Evolutionary conservation across 2,888 invertebrate species (phyloP).

Genomic region (Capitulum mitella): DNA sequence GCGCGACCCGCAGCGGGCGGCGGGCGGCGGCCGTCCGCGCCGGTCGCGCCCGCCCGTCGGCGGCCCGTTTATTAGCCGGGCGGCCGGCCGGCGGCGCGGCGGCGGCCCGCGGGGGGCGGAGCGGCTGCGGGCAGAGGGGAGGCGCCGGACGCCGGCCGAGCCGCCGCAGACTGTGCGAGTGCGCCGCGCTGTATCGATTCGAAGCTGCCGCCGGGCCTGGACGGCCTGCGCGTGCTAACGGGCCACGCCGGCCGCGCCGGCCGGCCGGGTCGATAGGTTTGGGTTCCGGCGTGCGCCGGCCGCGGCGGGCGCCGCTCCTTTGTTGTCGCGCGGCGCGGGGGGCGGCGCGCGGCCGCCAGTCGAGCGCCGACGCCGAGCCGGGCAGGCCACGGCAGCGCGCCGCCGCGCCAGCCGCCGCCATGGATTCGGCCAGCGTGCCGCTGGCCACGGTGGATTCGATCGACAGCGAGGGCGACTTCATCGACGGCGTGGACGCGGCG

Average conservation of each 20-base stretch:
- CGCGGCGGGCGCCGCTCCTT: background rate
- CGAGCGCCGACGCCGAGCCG: background rate
- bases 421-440: conserved; percentile 21
- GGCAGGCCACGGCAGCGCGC: background rate
- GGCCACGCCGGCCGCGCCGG: background rate
- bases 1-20: too few species aligned
- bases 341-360: background rate
- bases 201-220: background rate
- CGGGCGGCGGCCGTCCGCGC: background rate
- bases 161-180: background rate
- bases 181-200: background rate
- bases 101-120: background rate
- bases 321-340: background rate
- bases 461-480: conserved; percentile 19
- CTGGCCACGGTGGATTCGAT: conserved; percentile 25
- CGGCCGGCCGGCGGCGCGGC: background rate
- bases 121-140: background rate
- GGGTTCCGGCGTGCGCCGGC: background rate
- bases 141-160: background rate
- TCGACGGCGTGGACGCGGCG: conserved; percentile 22
- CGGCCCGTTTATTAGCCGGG: background rate
- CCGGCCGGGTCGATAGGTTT: background rate
- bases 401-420: background rate
- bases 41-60: background rate
- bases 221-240: background rate